Conservation (phyloP, 2,888 invertebrate species). For the Syrphus vitripennis region DNA sequence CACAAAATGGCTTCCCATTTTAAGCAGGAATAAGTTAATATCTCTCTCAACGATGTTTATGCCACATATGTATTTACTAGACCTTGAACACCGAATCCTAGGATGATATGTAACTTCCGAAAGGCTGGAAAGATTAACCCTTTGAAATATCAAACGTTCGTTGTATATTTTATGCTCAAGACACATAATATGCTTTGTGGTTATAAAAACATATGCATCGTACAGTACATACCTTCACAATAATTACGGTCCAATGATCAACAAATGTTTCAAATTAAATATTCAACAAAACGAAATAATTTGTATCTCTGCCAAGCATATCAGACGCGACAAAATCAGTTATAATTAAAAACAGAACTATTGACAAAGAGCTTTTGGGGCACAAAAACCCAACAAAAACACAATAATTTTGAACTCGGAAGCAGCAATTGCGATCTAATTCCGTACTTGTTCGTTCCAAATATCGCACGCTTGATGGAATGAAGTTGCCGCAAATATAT, state of each 20-base stretch:
- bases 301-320: conserved; percentile 60
- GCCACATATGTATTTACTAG: conserved; percentile 29
- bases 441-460: neutral
- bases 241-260: conserved; percentile 17
- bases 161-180: neutral
- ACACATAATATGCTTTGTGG: neutral
- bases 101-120: neutral
- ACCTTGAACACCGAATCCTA: conserved; percentile 57
- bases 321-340: conserved; percentile 43
- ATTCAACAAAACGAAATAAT: conserved; percentile 46
- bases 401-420: neutral
- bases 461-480: neutral
- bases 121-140: conserved; percentile 1
- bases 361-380: conserved; percentile 16
- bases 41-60: conserved; percentile 17
- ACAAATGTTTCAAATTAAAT: conserved; percentile 64
- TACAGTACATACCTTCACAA: neutral
- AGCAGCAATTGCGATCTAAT: neutral
- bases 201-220: neutral
- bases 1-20: conserved; percentile 26
- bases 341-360: conserved; percentile 66
- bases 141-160: neutral
- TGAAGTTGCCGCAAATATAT: neutral
- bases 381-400: conserved; percentile 17
- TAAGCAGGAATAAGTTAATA: neutral